A percentile compares a stretch with the other conserved stretches of the same genome.
Conservation (phyloP, 2,113 vertebrate species). For the Chionis minor region DNA sequence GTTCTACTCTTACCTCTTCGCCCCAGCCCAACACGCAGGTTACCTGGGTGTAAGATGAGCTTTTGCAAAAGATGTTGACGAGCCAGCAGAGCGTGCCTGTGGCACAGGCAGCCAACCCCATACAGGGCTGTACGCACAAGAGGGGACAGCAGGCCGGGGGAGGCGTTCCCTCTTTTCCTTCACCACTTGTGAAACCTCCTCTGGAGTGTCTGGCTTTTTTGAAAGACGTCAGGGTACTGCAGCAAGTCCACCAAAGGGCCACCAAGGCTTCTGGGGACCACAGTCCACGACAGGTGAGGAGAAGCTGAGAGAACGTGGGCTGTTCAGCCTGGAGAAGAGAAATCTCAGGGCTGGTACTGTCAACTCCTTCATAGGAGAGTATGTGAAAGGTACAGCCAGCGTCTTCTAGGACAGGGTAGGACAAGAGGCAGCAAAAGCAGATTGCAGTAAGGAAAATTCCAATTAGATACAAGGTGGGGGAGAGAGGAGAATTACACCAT, state of each 20-base stretch:
- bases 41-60: neutral
- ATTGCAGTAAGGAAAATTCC: neutral
- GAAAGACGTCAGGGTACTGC: neutral
- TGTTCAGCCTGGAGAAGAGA: neutral
- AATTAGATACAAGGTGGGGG: fast-evolving
- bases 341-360: neutral
- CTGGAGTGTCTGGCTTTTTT: neutral
- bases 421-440: neutral
- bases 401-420: neutral
- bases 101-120: fast-evolving
- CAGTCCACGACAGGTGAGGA: neutral
- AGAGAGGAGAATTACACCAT: neutral
- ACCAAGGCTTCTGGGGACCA: neutral
- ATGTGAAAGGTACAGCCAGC: neutral
- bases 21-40: no score
- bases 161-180: neutral
- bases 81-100: neutral
- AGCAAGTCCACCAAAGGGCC: neutral
- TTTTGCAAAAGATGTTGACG: neutral
- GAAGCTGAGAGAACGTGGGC: neutral
- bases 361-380: fast-evolving
- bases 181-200: neutral
- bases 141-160: no score
- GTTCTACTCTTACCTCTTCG: neutral
- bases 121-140: neutral